Base-by-base conservation (phyloP, 2,113 vertebrate genomes). In the Periophthalmus modestus region DNA sequence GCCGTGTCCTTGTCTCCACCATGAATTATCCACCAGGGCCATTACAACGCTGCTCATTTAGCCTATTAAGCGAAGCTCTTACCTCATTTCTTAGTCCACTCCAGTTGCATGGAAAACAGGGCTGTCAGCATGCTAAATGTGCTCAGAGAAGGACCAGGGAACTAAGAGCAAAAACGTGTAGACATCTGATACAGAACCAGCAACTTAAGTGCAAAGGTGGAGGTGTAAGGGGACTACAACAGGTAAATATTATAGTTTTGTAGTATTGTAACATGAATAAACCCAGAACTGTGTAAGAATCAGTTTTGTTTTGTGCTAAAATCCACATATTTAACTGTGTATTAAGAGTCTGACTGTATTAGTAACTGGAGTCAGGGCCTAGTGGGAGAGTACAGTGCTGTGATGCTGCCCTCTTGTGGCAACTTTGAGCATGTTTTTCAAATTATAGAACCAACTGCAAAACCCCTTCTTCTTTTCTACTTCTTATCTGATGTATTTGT, bases 31-130 rank as follows among this genome's bases (percentile, higher is more conserved):
- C 84, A 85, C 80, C 16, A 65, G 58, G 84, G 90, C 83, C 87
- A 82, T 86, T 83, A 85, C 88, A 89, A 81, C 59, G 82, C 83
- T 85, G 80, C 86, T 85, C 91, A 89, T 91, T 92, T 91, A 87
- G 82, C 83, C 87, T 86, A 87, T 89, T 90, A 91, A 55, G 88
- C 86, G 69, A 83, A 80, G 83, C 84, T 75, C 85, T 91, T 93
- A 93, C 92, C 89, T 94, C 90, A 93, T 91, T 90, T 83, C 87
- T 92, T 87, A 81, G 83, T 91, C 90, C 85, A 91, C 88, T 91
- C 90, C 79, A 86, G 81, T 92, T 91, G 88, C 89, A 89, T 84
- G 88, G 86, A 93, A 93, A 92, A 90, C 76, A 73, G 81, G 87
- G 79, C 85, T 78, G 88, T 92, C 90, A 89, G 86, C 87, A 90